A percentile compares a stretch with the other conserved stretches of the same genome.
Evolutionary conservation across 2,888 invertebrate species (phyloP).

Genomic region (Drosophila nigritarsus): DNA sequence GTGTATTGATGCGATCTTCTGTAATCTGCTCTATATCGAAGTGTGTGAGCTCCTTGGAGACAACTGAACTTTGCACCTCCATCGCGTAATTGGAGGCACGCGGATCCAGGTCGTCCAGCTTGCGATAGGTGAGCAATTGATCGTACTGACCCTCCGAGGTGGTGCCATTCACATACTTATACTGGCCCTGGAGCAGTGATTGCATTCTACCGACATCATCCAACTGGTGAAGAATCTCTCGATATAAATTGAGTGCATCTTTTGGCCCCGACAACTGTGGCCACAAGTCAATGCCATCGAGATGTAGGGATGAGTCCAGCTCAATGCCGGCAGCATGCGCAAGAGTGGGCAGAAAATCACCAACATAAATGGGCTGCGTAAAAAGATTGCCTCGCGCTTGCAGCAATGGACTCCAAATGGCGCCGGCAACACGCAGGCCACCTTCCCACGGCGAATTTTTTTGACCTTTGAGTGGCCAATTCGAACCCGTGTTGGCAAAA

Average conservation of each 20-base stretch:
- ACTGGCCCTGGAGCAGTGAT: slow-evolving; percentile 72
- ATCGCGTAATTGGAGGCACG: slow-evolving; percentile 64
- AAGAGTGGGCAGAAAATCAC: slow-evolving; percentile 94
- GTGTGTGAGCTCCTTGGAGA: too few relatives aligned
- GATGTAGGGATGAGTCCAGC: slow-evolving; percentile 69
- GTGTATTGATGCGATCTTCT: slow-evolving; percentile 34
- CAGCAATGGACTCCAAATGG: slow-evolving; percentile 90
- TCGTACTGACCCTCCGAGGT: slow-evolving; percentile 72
- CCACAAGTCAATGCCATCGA: slow-evolving; percentile 91
- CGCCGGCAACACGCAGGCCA: slow-evolving; percentile 90
- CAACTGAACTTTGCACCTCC: slow-evolving; percentile 36
- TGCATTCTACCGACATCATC: slow-evolving; percentile 87
- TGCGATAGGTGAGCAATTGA: slow-evolving; percentile 66
- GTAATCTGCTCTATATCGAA: slow-evolving; percentile 34
- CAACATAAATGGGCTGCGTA: slow-evolving; percentile 90
- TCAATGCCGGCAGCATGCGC: slow-evolving; percentile 77
- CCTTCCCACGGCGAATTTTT: slow-evolving; percentile 95
- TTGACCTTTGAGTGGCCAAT: slow-evolving; percentile 91
- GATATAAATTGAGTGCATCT: slow-evolving; percentile 84
- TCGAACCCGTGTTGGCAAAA: slow-evolving; percentile 90
- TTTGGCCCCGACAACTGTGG: slow-evolving; percentile 85
- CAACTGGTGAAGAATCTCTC: slow-evolving; percentile 90
- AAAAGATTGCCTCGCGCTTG: slow-evolving; percentile 86
- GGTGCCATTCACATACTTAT: slow-evolving; percentile 83
- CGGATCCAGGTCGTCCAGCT: slow-evolving; percentile 73